These are phyloP conservation scores for Ailuropoda melanoleuca DNA, from an alignment of 2,113 vertebrate genomes.

Conservation along the genomic window DNA sequence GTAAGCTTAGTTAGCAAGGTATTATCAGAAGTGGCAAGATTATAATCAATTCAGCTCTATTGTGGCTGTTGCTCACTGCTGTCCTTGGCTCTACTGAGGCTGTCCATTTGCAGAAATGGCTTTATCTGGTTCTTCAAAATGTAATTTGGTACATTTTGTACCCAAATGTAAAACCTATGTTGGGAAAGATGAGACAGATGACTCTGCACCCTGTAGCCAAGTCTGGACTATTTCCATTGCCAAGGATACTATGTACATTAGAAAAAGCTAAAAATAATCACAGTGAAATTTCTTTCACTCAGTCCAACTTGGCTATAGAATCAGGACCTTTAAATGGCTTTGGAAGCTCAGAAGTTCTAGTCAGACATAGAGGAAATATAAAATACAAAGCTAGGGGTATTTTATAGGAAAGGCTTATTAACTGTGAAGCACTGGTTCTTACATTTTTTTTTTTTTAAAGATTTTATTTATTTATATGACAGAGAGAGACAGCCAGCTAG, in stretches of 20 bases:
- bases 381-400: conserved; percentile 3
- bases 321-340: conserved; percentile 60
- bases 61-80: background rate
- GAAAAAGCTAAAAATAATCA: conserved; percentile 71
- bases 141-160: background rate
- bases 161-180: background rate
- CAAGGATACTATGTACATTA: conserved; percentile 12
- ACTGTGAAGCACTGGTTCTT: background rate
- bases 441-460: background rate
- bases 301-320: conserved; percentile 49
- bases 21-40: background rate
- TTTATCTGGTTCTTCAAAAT: background rate
- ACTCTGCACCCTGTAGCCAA: background rate
- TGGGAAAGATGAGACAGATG: conserved; percentile 1
- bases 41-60: background rate
- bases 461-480: no score
- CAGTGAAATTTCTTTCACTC: conserved; percentile 37
- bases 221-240: background rate
- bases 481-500: no score
- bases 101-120: background rate
- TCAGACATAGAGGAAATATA: background rate
- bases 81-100: background rate
- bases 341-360: background rate
- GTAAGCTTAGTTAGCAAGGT: background rate
- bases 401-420: background rate